Base-by-base conservation (phyloP, 2,113 vertebrate genomes). In the Tragelaphus scriptus region DNA sequence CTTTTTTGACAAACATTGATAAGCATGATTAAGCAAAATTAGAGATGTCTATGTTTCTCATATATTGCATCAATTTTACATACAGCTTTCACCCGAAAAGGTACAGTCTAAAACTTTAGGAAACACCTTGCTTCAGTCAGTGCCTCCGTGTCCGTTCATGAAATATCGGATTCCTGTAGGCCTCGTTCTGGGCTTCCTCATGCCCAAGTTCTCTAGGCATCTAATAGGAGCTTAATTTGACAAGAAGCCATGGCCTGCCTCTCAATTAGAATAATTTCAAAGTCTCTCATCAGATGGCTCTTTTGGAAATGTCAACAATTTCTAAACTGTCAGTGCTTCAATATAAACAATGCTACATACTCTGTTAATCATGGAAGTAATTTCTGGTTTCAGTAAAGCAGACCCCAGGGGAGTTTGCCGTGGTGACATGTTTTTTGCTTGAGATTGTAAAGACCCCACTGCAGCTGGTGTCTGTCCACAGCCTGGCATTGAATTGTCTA, bases 271-370 rank as follows among this genome's bases (percentile, higher is more conserved):
- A 58, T 58, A 49, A 97, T 91, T 94, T 91, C 26, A 90, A 55
- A 97, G 49, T 88, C 58, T 93, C 82, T 84, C 36, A 51, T 95
- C 47, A 94, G 85, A 61, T 85, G 47, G 49, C 91, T 90, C 28
- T 94, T 95, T 96, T 49, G 53, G 80, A 97, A 94, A 93, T 71
- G 40, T 87, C 36, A 85, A 55, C 85, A 85, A 63, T 85, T 89
- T 92, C 81, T 88, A 59, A 87, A 56, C 85, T 91, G 85, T 86
- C 93, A 93, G 0, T 3, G 6, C 85, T 36, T 49, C 40, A 28
- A 26, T 55, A 77, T 47, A 96, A 97, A 90, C 92, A 94, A 21
- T 32, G 65, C 21, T 28, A 7, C 21, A 23, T 82, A n/a, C 49
- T 55, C 28, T 88, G 47, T 81, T 95, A 94, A 80, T 90, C n/a